Percentiles rank a stretch among this genome's conserved stretches.
phyloP scores from a whole-genome alignment of 2,797 vertebrate species.

The Eptatretus atami region DNA sequence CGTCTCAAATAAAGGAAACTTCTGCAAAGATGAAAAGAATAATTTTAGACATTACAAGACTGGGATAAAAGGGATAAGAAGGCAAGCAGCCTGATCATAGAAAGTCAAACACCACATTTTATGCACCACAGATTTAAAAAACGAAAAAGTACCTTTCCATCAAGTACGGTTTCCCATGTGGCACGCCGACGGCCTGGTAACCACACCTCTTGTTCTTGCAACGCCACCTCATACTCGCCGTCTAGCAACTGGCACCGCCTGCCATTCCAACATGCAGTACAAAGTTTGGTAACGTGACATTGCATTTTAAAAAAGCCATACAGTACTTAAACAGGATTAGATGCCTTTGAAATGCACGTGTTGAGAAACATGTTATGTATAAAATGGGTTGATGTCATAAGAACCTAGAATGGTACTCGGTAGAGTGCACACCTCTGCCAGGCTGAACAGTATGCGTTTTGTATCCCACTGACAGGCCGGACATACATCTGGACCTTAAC shows the following conservation, averaged over 20 bases:
- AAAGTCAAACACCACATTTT: not conserved
- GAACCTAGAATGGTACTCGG: too few species aligned
- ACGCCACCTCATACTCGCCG: slow-evolving; percentile 3
- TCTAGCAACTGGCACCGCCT: slow-evolving; percentile 4
- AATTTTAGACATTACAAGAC: slow-evolving; percentile 4
- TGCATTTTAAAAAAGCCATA: too few species aligned
- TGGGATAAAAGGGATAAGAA: not conserved
- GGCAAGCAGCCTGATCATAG: not conserved
- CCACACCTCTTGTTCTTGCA: not conserved
- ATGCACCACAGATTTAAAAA: slow-evolving; percentile 8
- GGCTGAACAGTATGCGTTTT: too few species aligned
- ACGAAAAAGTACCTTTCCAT: not conserved
- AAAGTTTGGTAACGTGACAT: too few species aligned
- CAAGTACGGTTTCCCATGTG: not conserved
- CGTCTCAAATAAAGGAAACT: not conserved
- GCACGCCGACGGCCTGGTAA: not conserved
- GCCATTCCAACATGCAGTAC: not conserved
- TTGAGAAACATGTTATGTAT: too few species aligned
- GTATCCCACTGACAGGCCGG: too few species aligned
- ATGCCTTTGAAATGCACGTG: too few species aligned
- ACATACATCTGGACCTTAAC: too few species aligned
- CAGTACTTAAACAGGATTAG: too few species aligned
- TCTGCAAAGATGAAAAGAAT: slow-evolving; percentile 5
- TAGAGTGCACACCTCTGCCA: too few species aligned
- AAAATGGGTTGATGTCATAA: too few species aligned